These are phyloP conservation scores for Porites divaricata DNA, from an alignment of 92 coral and sea anemone species.

Conservation along the genomic window DNA sequence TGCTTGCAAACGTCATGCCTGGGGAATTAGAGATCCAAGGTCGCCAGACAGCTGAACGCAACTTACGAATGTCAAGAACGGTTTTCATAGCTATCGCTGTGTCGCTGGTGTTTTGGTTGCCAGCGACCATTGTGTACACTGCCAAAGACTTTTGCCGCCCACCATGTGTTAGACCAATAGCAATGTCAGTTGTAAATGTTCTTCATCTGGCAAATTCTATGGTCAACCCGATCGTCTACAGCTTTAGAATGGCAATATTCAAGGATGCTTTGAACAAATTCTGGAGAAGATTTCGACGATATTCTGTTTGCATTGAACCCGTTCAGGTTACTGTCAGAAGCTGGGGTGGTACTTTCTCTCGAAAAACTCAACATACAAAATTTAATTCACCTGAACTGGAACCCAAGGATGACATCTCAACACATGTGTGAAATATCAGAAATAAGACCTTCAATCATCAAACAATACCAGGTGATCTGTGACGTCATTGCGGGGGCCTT, in stretches of 20 bases:
- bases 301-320: neutral
- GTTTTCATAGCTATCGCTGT: neutral
- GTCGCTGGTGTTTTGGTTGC: slow-evolving; percentile 18
- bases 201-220: slow-evolving; percentile 21
- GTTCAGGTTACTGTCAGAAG: neutral
- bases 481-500: too few species aligned
- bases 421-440: too few species aligned
- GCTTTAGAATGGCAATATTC: slow-evolving; percentile 17
- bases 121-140: neutral
- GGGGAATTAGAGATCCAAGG: neutral
- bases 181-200: neutral
- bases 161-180: neutral
- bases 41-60: neutral
- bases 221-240: slow-evolving; percentile 21
- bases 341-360: neutral
- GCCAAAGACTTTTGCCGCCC: neutral
- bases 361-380: neutral
- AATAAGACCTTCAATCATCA: too few species aligned
- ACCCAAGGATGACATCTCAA: neutral
- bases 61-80: slow-evolving; percentile 17
- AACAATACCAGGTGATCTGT: too few species aligned
- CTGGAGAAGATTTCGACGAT: neutral
- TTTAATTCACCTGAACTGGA: neutral
- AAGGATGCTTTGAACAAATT: slow-evolving; percentile 13
- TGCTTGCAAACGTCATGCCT: neutral